phyloP scores from a whole-genome alignment of 2,888 invertebrate species.

The Phyllotreta striolata region DNA sequence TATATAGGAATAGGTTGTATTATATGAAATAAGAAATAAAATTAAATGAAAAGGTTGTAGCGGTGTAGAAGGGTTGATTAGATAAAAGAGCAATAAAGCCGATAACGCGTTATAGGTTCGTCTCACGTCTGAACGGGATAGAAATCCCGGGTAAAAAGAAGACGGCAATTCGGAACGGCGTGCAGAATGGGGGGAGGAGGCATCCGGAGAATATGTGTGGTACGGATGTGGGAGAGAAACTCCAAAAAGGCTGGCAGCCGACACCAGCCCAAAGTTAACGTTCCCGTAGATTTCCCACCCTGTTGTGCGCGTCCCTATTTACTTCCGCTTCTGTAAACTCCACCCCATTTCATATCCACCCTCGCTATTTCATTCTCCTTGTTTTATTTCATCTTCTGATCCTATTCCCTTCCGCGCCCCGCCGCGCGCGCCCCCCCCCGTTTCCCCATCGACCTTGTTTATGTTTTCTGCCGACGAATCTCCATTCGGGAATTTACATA shows the following conservation, averaged over 20 bases:
- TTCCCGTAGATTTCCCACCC: slow-evolving; percentile 57
- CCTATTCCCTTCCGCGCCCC: slow-evolving; percentile 46
- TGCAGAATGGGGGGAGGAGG: slow-evolving; percentile 40
- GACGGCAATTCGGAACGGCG: slow-evolving; percentile 20
- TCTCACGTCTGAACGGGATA: slow-evolving; percentile 28
- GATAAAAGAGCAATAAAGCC: slow-evolving; percentile 32
- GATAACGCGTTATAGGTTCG: slow-evolving; percentile 27
- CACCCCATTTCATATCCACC: slow-evolving; percentile 61
- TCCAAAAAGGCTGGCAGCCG: slow-evolving; percentile 48
- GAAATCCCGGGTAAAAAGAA: slow-evolving; percentile 29
- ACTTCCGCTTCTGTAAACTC: slow-evolving; percentile 68
- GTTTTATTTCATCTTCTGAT: slow-evolving; percentile 63
- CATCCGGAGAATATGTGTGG: slow-evolving; percentile 42
- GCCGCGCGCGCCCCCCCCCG: slow-evolving; percentile 23
- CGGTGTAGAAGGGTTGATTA: slow-evolving; percentile 20
- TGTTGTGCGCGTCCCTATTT: slow-evolving; percentile 63
- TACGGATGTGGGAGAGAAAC: slow-evolving; percentile 44
- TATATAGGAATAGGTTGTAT: background rate
- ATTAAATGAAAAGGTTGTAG: background rate
- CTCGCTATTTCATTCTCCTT: slow-evolving; percentile 63
- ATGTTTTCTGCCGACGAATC: slow-evolving; percentile 56
- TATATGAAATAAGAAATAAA: slow-evolving; percentile 7
- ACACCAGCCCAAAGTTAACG: slow-evolving; percentile 53
- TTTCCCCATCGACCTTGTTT: slow-evolving; percentile 51
- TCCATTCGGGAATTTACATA: slow-evolving; percentile 60